Evolutionary conservation across 2,113 vertebrate genomes (phyloP), one percentile per base, ranked within the genome.

Genomic region (Seriola rivoliana): DNA sequence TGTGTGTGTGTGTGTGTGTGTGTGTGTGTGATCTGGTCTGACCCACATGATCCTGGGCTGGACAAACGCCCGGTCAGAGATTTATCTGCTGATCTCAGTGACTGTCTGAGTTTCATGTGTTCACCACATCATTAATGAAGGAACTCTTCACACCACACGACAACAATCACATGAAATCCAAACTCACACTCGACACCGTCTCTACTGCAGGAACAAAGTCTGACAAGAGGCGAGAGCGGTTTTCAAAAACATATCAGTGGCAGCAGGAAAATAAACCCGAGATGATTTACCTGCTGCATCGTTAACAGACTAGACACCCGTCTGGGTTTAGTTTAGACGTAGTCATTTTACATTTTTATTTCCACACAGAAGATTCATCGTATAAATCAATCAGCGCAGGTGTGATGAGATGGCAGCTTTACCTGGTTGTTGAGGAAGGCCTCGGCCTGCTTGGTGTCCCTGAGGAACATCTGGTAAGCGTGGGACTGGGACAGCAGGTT

Each of bases 361-460:
- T 29, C 29, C 29, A 29, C 29, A 29, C 29, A 29, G 29, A 29
- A 29, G 29, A 29, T 29, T 29, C 29, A 29, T 29, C 29, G 2
- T 29, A 29, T 29, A 29, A 29, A 29, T 29, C 29, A 29, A 29
- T 0, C 0, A 9, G 11, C 3, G 7, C 54, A 10, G 65, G 76
- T 59, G 25, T 54, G 58, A 32, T 0, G 46, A 11, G 25, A 1
- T 13, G 11, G 6, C 5, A 5, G 42, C n/a, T 25, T 46, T 50
- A 98, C 98, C 97, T 99, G 98, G 93, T 99, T 99, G 95, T 99
- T 99, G 90, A 99, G 98, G 92, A 99, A 99, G 42, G 98, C 97
- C 91, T 99, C 98, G 0, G 98, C 98, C 92, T 99, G 98, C 91
- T 99, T 99, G 40, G 98, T 99, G 89, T 99, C 98, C 90, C 98